A percentile compares a stretch with the other conserved stretches of the same genome.
Evolutionary conservation across 2,888 invertebrate genomes (phyloP).

Genomic region (Epirrita christyi): DNA sequence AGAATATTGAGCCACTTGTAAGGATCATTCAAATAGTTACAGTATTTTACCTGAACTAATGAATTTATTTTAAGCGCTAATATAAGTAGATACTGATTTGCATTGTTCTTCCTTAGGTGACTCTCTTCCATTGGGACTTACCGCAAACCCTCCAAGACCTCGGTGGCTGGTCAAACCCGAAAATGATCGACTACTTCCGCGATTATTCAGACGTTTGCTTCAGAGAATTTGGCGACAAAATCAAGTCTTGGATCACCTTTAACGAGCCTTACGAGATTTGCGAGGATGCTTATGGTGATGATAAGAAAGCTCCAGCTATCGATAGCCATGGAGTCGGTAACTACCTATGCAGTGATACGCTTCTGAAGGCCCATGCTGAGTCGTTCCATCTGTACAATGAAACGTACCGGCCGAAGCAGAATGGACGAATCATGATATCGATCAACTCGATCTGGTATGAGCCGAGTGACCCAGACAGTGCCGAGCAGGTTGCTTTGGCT

Average conservation of each 20-base stretch:
- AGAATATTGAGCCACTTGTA: conserved; percentile 86
- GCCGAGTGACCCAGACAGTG: conserved; percentile 69
- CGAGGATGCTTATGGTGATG: conserved; percentile 81
- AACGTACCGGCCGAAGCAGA: conserved; percentile 73
- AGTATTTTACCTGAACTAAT: background rate
- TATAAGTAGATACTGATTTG: background rate
- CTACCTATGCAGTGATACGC: conserved; percentile 87
- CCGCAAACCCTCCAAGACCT: conserved; percentile 85
- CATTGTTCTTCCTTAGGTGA: conserved; percentile 68
- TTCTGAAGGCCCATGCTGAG: conserved; percentile 88
- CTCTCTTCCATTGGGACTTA: conserved; percentile 88
- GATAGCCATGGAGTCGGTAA: conserved; percentile 84
- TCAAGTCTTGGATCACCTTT: conserved; percentile 88
- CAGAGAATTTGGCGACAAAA: conserved; percentile 81
- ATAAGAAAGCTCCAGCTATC: conserved; percentile 80
- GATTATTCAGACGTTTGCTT: conserved; percentile 84
- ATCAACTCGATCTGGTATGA: conserved; percentile 83
- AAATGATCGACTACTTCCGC: conserved; percentile 80
- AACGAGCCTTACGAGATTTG: conserved; percentile 87
- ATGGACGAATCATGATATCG: conserved; percentile 83
- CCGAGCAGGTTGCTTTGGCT: conserved; percentile 72
- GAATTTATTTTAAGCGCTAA: no score
- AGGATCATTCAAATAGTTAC: conserved; percentile 33
- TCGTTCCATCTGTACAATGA: conserved; percentile 87
- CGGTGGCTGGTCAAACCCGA: conserved; percentile 83